Base-by-base conservation (phyloP, 2,888 invertebrate species). In the Argyresthia albistria region DNA sequence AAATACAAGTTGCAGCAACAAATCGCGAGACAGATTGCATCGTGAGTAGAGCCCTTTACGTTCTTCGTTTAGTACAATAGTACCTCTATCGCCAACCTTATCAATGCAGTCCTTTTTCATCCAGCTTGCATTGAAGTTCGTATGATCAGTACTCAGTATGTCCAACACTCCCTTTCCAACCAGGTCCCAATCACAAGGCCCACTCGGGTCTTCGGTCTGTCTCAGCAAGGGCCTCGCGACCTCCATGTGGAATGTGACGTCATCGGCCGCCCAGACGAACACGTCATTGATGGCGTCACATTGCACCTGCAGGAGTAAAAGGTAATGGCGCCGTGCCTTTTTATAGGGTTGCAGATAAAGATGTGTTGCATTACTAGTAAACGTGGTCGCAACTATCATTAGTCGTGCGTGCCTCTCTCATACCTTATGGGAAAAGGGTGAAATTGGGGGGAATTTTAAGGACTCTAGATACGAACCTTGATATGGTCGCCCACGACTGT, bases 31-130 rank as follows among this genome's bases (percentile, higher is more conserved):
- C n/a, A n/a, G n/a, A n/a, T n/a, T n/a, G n/a, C n/a, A n/a, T n/a
- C n/a, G n/a, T n/a, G n/a, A n/a, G n/a, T n/a, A n/a, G n/a, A n/a
- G n/a, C n/a, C n/a, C n/a, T n/a, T n/a, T n/a, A n/a, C n/a, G n/a
- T n/a, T n/a, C n/a, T n/a, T 25, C 6, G 25, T 25, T 6, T 6
- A 4, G 25, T 6, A 25, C 25, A 25, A 25, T 25, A 25, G 25
- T 6, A 4, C 25, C 25, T 25, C 3, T 25, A 25, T 4, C 25
- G 6, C 25, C 25, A 61, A 84, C 84, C 77, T 77, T 82, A 43
- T 70, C 63, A 45, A 81, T 68, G 55, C 76, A 79, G 51, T 82
- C 80, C 56, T 76, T 83, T 59, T 76, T 81, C 69, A 84, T 60
- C 82, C 82, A 84, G 42, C 76, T 63, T 1, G 67, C 69, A 60